Base-by-base conservation (phyloP, 2,888 invertebrate species). In the Troides helena region DNA sequence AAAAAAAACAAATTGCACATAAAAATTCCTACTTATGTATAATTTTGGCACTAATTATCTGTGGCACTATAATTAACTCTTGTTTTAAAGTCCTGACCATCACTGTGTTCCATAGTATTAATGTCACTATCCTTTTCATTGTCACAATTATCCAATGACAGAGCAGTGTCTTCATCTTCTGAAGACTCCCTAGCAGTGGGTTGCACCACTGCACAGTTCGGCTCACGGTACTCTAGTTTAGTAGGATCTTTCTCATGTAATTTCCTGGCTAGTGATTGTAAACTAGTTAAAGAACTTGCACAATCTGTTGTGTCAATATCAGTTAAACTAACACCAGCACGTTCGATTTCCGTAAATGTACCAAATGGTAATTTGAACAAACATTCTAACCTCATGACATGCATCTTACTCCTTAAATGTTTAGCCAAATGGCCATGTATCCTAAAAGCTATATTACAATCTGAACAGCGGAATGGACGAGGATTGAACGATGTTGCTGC, bases 361-460 rank as follows among this genome's bases (percentile, higher is more conserved):
- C 98, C 99, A 82, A 97, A 97, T 0, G 99, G 98, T 76, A 99
- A 91, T 88, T 98, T 98, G 70, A 98, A 98, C 74, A 98, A 91
- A 83, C 97, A 97, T 87, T 99, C 99, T 73, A 99, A 93, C 79
- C 97, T 96, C 95, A 97, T 97, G 59, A 99, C 98, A 84, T 99
- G 99, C 94, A 97, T 97, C 93, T 98, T 98, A 74, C 98, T 98
- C 69, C 99, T 95, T 72, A 99, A 93, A 93, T 99, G 99, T 88
- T 99, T 99, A 0, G 99, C 98, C 79, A 99, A 92, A 88, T 99
- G 99, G 0, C 99, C 99, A 81, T 98, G 99, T 81, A 99, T 99
- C 77, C 98, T 94, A 86, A 99, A 99, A 12, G 98, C 99, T 76
- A 98, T 97, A 83, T 97, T 97, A 86, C 99, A 99, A 83, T 99